phyloP scores from a whole-genome alignment of 2,888 invertebrate species.

The Apamea anceps region DNA sequence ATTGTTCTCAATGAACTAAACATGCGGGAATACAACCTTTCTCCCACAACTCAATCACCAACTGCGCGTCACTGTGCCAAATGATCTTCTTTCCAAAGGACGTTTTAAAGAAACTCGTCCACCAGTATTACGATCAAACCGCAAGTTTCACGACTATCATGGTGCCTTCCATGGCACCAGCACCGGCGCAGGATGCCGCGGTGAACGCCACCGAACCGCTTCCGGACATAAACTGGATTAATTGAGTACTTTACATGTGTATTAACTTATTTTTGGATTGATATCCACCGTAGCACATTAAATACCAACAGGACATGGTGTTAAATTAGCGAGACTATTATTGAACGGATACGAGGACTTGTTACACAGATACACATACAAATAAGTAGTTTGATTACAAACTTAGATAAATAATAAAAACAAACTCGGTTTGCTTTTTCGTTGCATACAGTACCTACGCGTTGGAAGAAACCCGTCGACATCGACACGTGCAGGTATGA shows the following conservation, averaged over 20 bases:
- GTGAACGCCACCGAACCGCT: conserved; percentile 24
- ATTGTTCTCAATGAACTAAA: not conserved
- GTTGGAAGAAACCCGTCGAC: too few species aligned
- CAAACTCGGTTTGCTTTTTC: not conserved
- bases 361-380: too few species aligned
- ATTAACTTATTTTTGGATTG: conserved; percentile 26
- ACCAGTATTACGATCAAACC: conserved; percentile 27
- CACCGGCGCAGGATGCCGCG: conserved; percentile 50
- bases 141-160: conserved; percentile 49
- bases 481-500: not conserved
- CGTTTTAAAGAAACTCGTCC: conserved; percentile 14
- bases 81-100: not conserved
- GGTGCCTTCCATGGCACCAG: not conserved
- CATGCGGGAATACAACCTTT: not conserved
- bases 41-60: not conserved
- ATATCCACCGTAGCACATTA: not conserved
- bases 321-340: not conserved
- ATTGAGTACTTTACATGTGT: conserved; percentile 23
- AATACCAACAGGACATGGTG: not conserved
- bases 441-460: not conserved
- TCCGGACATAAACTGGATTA: conserved; percentile 50
- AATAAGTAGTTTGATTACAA: not conserved
- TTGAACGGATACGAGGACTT: not conserved
- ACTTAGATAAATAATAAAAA: not conserved
- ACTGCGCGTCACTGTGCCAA: not conserved